Conservation (phyloP, 2,113 vertebrate species). For the Amblyornis subalaris region DNA sequence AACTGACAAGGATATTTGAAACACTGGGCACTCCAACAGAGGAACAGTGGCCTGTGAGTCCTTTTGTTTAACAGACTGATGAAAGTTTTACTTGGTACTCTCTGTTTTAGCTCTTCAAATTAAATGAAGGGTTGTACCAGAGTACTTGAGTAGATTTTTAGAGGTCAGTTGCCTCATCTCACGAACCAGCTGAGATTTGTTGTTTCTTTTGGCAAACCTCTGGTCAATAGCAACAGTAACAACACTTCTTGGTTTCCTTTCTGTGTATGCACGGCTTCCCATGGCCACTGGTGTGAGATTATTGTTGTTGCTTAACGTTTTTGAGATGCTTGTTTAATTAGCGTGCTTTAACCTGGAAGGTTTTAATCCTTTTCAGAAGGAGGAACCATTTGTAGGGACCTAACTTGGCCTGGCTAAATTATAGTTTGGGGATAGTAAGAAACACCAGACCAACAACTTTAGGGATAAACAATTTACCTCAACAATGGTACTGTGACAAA, state of each 20-base stretch:
- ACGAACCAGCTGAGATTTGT: neutral
- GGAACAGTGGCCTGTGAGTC: constrained; percentile 91
- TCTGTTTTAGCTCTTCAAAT: neutral
- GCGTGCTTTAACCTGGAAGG: neutral
- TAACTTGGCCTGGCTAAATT: neutral
- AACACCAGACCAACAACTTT: neutral
- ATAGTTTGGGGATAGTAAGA: neutral
- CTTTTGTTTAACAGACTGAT: neutral
- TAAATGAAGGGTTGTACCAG: neutral
- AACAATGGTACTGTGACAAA: neutral
- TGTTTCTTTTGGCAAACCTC: neutral
- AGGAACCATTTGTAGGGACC: neutral
- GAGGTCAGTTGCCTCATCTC: neutral
- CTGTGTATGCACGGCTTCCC: neutral
- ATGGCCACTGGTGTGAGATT: neutral
- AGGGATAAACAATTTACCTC: neutral
- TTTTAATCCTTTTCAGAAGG: neutral
- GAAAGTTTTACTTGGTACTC: neutral
- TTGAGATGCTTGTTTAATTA: neutral
- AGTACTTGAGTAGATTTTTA: neutral
- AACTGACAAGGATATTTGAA: constrained; percentile 96
- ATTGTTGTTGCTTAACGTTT: neutral
- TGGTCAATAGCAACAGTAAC: neutral
- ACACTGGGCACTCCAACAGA: constrained; percentile 93
- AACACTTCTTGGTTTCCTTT: neutral